Evolutionary conservation across 2,888 invertebrate species (phyloP), one percentile per base, ranked within the genome.

Genomic region (Tryphoninae sp.): DNA sequence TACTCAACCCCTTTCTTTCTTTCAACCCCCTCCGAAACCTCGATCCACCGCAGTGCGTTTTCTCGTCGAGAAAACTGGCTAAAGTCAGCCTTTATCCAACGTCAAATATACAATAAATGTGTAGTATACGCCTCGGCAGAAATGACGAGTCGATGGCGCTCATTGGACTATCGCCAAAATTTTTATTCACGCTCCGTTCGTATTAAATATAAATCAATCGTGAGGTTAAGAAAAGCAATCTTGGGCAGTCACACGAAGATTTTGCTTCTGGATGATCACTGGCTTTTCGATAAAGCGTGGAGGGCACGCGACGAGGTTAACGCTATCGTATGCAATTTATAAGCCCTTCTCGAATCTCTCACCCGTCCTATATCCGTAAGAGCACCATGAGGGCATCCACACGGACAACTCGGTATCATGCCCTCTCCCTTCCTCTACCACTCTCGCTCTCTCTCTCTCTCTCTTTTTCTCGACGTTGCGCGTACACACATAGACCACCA

Each of bases 321-420:
- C 86, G 88, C 89, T 88, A 88, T 89, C 89, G 88, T 88, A 88
- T 90, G 90, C 89, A 90, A 90, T 90, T 90, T 89, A 89, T 90
- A 89, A 89, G 88, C 88, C 86, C 88, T 87, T 86, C 87, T 87
- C 85, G 86, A 85, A 87, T 87, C 86, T 86, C 87, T 83, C 79
- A 83, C 85, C 84, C 83, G 59, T 75, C 22, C 22, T 49, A 40
- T 64, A 42, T 40, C n/a, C 49, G 26, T 33, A 55, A 84, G 84
- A 85, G 84, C 83, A 84, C 82, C 84, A 84, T 76, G 80, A 83
- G 62, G 81, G 77, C 62, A 55, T 61, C 62, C 61, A 26, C 62
- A 64, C 33, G 51, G 77, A 72, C 62, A 23, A 61, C 26, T 42
- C 67, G 80, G 49, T 79, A 72, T 64, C 71, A 67, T 58, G 78